Base-by-base conservation (phyloP, 2,888 invertebrate genomes). In the Leptopilina myrica region DNA sequence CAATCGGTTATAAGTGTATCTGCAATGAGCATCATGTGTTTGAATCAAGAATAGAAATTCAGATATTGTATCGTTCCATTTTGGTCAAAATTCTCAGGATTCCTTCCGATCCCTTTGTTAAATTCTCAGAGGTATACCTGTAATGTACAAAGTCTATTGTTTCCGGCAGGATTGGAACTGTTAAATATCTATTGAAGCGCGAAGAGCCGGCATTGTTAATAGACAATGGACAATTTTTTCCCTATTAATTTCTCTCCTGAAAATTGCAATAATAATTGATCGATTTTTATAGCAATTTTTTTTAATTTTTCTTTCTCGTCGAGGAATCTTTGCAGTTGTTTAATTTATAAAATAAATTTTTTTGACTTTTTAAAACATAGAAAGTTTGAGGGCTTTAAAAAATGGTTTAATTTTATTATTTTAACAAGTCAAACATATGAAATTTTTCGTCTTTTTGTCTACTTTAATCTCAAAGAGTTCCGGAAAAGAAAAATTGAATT, bases 31-130 rank as follows among this genome's bases (percentile, higher is more conserved):
- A 33, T n/a, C 33, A 53, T 40, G 33, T 56, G 26, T 14, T 33
- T 33, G 33, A 73, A 56, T 14, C 49, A 56, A 56, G 53, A 26
- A 53, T 73, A 56, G 73, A 56, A 73, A 53, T 26, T 73, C 14
- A 73, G 73, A 73, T 73, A 33, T 53, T 53, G 73, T 73, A 73
- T 73, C 73, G 73, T 26, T 73, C 56, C 33, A 73, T 73, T 73
- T 33, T 73, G 33, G 14, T 14, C 26, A 73, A 73, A 73, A 53
- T 73, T 73, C 73, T 73, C 26, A 56, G 73, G 56, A 73, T 56
- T 73, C 73, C 73, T 53, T 73, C n/a, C 33, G 73, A 56, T 73
- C 73, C 73, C 73, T 73, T 73, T 73, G 73, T 73, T 9, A 33
- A 33, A 9, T 73, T 26, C 73, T 73, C n/a, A 33, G 73, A 56